Conservation (phyloP, 2,797 vertebrate species). For the Enteromius argenteus region DNA sequence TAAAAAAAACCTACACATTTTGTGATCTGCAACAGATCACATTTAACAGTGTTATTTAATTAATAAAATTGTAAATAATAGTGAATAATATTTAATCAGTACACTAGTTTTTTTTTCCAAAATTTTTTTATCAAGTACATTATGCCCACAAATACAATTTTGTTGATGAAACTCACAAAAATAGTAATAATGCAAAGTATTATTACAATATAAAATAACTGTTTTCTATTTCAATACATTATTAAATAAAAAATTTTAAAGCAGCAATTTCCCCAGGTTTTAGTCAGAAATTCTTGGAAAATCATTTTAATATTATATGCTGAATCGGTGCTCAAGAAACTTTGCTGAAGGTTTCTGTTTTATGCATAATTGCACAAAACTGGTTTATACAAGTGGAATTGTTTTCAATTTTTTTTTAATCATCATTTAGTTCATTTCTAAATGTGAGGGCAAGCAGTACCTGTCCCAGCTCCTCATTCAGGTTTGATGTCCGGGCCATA, state of each 20-base stretch:
- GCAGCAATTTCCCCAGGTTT: not conserved
- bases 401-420: not conserved
- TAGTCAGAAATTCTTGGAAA: not conserved
- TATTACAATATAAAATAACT: not conserved
- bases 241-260: not conserved
- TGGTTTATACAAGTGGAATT: not conserved
- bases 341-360: not conserved
- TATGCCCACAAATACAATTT: not conserved
- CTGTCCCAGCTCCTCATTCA: constrained; percentile 98
- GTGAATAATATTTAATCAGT: not conserved
- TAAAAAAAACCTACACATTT: not conserved
- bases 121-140: not conserved
- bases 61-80: no score
- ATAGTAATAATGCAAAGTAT: not conserved
- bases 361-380: not conserved
- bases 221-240: not conserved
- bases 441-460: constrained; percentile 71
- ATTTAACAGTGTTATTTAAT: not conserved
- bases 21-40: not conserved
- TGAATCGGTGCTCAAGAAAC: not conserved
- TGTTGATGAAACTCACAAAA: not conserved
- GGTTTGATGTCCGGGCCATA: constrained; percentile 96
- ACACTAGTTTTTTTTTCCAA: not conserved
- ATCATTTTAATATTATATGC: not conserved
- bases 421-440: not conserved